These are phyloP conservation scores for Zaprionus davidi DNA, from an alignment of 1,140 invertebrate species.

Conservation along the genomic window DNA sequence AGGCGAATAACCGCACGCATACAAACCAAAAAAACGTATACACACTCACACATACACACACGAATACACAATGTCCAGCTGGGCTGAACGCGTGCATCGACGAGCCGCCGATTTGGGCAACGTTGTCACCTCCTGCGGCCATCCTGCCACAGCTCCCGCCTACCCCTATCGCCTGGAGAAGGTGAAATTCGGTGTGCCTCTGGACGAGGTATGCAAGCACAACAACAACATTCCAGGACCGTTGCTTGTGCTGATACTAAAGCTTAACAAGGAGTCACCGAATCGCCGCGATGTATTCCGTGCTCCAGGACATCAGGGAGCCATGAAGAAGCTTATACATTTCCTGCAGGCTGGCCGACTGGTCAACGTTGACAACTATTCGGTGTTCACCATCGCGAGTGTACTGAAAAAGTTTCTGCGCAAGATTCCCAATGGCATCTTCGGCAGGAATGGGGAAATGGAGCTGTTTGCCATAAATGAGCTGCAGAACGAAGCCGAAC, in stretches of 20 bases:
- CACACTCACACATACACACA: slow-evolving; percentile 16
- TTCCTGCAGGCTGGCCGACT: slow-evolving; percentile 96
- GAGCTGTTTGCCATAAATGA: slow-evolving; percentile 95
- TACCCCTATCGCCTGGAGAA: slow-evolving; percentile 94
- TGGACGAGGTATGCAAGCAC: slow-evolving; percentile 96
- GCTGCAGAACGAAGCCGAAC: slow-evolving; percentile 90
- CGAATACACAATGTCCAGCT: slow-evolving; percentile 90
- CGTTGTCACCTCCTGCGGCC: slow-evolving; percentile 94
- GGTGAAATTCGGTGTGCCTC: slow-evolving; percentile 95
- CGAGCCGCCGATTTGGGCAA: slow-evolving; percentile 94
- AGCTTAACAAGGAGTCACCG: slow-evolving; percentile 97
- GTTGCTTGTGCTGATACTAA: slow-evolving; percentile 94
- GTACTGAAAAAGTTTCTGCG: slow-evolving; percentile 99
- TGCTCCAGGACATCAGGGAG: slow-evolving; percentile 96
- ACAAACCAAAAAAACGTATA: slow-evolving; percentile 21
- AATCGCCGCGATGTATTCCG: slow-evolving; percentile 96
- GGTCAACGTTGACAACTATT: slow-evolving; percentile 99
- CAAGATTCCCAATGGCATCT: slow-evolving; percentile 98
- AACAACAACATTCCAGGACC: slow-evolving; percentile 97
- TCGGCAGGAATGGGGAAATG: slow-evolving; percentile 95
- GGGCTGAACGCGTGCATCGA: slow-evolving; percentile 95
- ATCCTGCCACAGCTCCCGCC: slow-evolving; percentile 86
- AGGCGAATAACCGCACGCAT: slow-evolving; percentile 39
- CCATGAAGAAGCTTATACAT: slow-evolving; percentile 98
- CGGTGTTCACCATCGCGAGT: slow-evolving; percentile 98